A percentile compares a stretch with the other conserved stretches of the same genome.
Evolutionary conservation across 2,888 invertebrate genomes (phyloP).

Genomic region (Rhingia rostrata): DNA sequence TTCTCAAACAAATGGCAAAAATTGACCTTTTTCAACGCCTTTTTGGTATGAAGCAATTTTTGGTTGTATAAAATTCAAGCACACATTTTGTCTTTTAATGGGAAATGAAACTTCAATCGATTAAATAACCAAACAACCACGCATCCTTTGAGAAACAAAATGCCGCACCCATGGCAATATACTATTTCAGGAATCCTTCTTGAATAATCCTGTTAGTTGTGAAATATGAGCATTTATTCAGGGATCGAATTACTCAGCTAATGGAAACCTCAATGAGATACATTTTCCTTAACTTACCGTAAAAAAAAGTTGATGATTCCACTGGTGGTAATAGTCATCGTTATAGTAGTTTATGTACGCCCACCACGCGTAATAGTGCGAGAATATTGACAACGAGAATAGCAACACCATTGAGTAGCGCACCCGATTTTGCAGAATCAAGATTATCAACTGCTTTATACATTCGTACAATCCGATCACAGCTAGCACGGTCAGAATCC

Average conservation of each 20-base stretch:
- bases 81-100: too few relatives aligned
- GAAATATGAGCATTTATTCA: neutral
- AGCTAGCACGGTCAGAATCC: constrained; percentile 85
- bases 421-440: constrained; percentile 84
- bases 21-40: too few relatives aligned
- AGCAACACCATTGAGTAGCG: constrained; percentile 86
- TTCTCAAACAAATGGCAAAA: too few relatives aligned
- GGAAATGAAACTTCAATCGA: too few relatives aligned
- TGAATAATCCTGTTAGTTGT: too few relatives aligned
- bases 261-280: too few relatives aligned
- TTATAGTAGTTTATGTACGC: constrained; percentile 88
- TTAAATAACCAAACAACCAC: too few relatives aligned
- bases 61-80: too few relatives aligned
- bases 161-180: too few relatives aligned
- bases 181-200: too few relatives aligned
- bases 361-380: constrained; percentile 89
- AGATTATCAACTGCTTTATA: constrained; percentile 84
- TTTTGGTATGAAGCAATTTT: too few relatives aligned
- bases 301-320: constrained; percentile 88
- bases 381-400: constrained; percentile 86
- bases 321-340: constrained; percentile 88
- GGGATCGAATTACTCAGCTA: neutral
- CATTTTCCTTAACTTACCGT: constrained; percentile 81
- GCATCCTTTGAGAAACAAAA: too few relatives aligned
- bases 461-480: constrained; percentile 86